Conservation (phyloP, 2,797 vertebrate species). For the Siniperca scherzeri region DNA sequence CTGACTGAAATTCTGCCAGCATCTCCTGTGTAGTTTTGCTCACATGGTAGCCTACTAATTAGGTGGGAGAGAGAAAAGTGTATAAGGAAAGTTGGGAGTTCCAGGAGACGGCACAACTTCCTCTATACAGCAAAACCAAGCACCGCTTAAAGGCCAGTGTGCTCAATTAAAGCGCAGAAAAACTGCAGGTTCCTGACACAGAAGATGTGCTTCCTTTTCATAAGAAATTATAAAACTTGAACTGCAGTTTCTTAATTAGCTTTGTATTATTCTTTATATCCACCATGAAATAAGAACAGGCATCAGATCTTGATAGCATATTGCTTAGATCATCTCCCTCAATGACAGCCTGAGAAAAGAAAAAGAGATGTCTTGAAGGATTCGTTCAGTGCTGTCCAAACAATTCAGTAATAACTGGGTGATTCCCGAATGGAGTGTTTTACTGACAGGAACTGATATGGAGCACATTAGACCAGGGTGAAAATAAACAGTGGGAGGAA, state of each 20-base stretch:
- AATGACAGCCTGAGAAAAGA: constrained; percentile 18
- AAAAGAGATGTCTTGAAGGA: constrained; percentile 37
- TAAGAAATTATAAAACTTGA: constrained; percentile 29
- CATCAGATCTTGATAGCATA: neutral
- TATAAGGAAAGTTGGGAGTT: constrained; percentile 43
- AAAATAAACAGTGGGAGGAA: constrained; percentile 14
- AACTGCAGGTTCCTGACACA: constrained; percentile 39
- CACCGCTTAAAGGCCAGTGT: constrained; percentile 36
- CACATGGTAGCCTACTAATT: constrained; percentile 61
- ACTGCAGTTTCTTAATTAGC: constrained; percentile 32
- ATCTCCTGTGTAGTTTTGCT: constrained; percentile 62
- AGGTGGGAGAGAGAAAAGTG: constrained; percentile 41
- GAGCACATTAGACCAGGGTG: neutral
- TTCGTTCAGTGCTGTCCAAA: constrained; percentile 53
- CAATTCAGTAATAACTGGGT: constrained; percentile 60
- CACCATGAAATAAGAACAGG: constrained; percentile 8
- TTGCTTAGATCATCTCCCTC: constrained; percentile 21
- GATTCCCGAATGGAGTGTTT: constrained; percentile 50
- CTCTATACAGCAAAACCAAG: constrained; percentile 14
- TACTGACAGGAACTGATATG: constrained; percentile 36
- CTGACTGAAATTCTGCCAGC: constrained; percentile 72
- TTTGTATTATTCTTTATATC: constrained; percentile 29
- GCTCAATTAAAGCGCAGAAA: constrained; percentile 49
- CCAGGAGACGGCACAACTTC: constrained; percentile 43
- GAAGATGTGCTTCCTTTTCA: constrained; percentile 35